Base-by-base conservation (phyloP, 2,113 vertebrate species). In the Clarias gariepinus region DNA sequence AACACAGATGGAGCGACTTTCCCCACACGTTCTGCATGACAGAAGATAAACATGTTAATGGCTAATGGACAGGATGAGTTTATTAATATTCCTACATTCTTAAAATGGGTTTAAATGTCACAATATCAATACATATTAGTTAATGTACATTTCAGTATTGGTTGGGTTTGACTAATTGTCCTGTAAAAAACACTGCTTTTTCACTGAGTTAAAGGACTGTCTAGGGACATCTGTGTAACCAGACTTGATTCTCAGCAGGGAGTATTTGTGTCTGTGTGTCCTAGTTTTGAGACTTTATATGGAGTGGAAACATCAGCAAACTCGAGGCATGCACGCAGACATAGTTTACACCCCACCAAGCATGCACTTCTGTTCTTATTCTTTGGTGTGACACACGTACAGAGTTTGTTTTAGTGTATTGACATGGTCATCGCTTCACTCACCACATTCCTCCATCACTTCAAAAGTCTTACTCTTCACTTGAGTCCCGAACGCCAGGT, bases 401-500 rank as follows among this genome's bases (percentile, higher is more conserved):
- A 76, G 13, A 86, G 3, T 68, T 25, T 30, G 53, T 58, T 30
- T 23, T 30, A 28, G 53, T 76, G 74, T 66, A 47, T 4, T 64
- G 7, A 60, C 47, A 28, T 12, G 53, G 53, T 86, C 60, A 52
- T 57, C 13, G 6, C 41, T 84, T 30, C 76, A 84, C 94, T 96
- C 88, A 98, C 98, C 98, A 5, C 97, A 99, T 83, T 99, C 95
- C 86, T 95, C 94, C 96, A 99, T 97, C 76, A 99, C 98, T 94
- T 98, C 96, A 85, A 97, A 95, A 2, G 98, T 99, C 93, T 99
- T 99, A 89, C 97, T 96, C 93, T 96, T 98, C 82, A 96, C 92
- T 36, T 95, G 93, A 36, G 94, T 95, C 84, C 95, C 94, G 55
- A 85, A 90, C n/a, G 93, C 71, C 81, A 99, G 95, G 30, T 94